Evolutionary conservation across 2,888 invertebrate species (phyloP).

Genomic region (Ophioninae sp.): DNA sequence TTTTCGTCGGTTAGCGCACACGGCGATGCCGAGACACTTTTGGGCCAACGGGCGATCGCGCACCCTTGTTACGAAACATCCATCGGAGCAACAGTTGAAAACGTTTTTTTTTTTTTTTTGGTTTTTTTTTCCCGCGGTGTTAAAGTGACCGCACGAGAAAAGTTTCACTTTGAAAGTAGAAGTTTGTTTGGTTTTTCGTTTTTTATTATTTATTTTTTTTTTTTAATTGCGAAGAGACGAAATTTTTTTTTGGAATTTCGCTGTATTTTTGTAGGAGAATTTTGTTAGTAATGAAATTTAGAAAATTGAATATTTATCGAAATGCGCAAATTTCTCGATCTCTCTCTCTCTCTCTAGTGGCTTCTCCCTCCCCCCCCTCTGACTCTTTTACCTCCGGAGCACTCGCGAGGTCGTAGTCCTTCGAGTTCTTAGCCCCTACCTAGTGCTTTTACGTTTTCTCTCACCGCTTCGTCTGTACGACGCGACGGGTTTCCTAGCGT

Average conservation of each 20-base stretch:
- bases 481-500: background rate
- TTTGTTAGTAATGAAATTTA: no score
- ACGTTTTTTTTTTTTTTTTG: no score
- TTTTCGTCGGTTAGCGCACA: background rate
- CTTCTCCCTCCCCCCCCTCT: background rate
- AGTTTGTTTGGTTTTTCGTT: no score
- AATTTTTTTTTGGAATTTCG: background rate
- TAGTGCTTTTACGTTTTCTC: constrained; percentile 13
- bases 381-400: background rate
- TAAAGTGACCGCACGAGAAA: no score
- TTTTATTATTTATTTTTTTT: no score
- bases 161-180: no score
- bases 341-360: background rate
- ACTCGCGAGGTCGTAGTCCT: constrained; percentile 33
- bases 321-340: constrained; percentile 17
- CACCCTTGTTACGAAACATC: background rate
- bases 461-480: constrained; percentile 9
- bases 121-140: no score
- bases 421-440: constrained; percentile 32
- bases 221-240: no score
- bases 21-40: background rate
- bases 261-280: no score
- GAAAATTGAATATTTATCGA: constrained; percentile 54
- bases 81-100: background rate
- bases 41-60: background rate